Percentiles rank a stretch among this genome's conserved stretches.
phyloP scores from a whole-genome alignment of 2,113 vertebrate genomes.

The Paralichthys olivaceus region DNA sequence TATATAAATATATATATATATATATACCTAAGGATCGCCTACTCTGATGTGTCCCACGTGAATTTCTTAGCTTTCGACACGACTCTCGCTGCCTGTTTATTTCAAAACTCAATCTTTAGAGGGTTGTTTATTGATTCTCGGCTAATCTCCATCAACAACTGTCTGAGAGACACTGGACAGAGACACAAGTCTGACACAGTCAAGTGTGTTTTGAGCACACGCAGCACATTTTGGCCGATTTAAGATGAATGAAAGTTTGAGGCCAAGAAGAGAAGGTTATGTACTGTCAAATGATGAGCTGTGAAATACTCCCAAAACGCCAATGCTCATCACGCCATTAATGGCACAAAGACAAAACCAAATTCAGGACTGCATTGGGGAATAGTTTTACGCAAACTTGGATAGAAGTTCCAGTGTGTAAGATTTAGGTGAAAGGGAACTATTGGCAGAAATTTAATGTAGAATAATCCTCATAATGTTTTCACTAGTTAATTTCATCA shows the following conservation, averaged over 20 bases:
- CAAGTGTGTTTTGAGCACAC: too few relatives aligned
- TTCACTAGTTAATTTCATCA: too few relatives aligned
- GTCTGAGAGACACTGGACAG: neutral
- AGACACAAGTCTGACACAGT: neutral
- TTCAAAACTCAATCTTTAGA: conserved; percentile 9
- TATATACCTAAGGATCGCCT: neutral
- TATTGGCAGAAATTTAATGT: too few relatives aligned
- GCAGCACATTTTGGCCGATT: too few relatives aligned
- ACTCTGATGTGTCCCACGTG: conserved; percentile 24
- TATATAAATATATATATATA: neutral
- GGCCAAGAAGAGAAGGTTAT: too few relatives aligned
- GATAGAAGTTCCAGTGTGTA: too few relatives aligned
- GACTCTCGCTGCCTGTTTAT: conserved; percentile 25
- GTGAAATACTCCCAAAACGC: neutral
- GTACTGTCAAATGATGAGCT: neutral
- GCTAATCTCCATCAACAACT: conserved; percentile 18
- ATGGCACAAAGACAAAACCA: neutral
- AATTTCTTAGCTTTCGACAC: conserved; percentile 9
- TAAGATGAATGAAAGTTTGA: too few relatives aligned
- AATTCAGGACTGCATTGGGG: too few relatives aligned
- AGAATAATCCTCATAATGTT: too few relatives aligned
- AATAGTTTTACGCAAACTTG: neutral
- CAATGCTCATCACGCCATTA: neutral
- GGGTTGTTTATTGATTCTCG: conserved; percentile 46
- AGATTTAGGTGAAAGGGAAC: too few relatives aligned